A percentile compares a stretch with the other conserved stretches of the same genome.
These are phyloP conservation scores for Chelonia mydas DNA, from an alignment of 2,797 vertebrate species.

Conservation along the genomic window DNA sequence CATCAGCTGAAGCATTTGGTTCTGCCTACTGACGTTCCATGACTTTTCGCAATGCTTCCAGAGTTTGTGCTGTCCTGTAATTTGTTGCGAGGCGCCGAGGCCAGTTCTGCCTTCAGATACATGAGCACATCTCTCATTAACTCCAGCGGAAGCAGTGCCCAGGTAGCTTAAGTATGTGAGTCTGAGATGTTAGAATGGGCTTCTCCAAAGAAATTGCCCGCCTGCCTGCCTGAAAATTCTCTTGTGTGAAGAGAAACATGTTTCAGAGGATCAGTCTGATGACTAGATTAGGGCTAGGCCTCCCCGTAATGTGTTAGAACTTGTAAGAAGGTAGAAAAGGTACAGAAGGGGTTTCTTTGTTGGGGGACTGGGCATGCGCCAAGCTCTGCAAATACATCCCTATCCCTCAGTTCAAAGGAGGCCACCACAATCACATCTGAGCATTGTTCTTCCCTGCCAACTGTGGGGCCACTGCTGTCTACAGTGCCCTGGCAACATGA, in stretches of 20 bases:
- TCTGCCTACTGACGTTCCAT: not conserved
- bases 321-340: not conserved
- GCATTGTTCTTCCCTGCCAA: not conserved
- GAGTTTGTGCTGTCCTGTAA: not conserved
- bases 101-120: not conserved
- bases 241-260: not conserved
- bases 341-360: not conserved
- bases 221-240: not conserved
- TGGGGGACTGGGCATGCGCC: not conserved
- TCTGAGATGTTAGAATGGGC: not conserved
- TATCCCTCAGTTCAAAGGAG: not conserved
- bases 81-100: not conserved
- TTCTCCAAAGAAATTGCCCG: not conserved
- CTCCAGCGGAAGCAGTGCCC: not conserved
- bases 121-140: not conserved
- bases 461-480: not conserved
- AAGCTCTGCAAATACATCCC: not conserved
- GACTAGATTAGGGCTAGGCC: not conserved
- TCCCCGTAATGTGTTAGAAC: not conserved
- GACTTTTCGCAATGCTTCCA: not conserved
- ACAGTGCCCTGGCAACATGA: not conserved
- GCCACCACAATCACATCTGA: not conserved
- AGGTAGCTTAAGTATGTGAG: not conserved
- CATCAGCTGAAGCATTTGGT: not conserved
- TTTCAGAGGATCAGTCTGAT: not conserved